These are phyloP conservation scores for Drosophila phalerata DNA, from an alignment of 2,888 invertebrate genomes.

Conservation along the genomic window DNA sequence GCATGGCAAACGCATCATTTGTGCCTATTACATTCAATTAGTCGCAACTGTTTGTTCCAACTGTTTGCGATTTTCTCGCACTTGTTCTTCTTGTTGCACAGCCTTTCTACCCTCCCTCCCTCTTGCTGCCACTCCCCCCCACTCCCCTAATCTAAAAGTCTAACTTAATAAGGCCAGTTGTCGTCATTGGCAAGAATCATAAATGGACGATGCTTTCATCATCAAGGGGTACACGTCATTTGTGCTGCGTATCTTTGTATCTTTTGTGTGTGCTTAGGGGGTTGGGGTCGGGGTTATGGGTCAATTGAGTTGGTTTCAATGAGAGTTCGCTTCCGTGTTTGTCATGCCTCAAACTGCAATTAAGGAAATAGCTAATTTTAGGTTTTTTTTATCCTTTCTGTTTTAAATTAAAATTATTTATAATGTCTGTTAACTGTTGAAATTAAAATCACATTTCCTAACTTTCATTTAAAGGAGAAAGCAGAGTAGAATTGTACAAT, in stretches of 20 bases:
- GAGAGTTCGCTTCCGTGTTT: conserved; percentile 67
- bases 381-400: too few species aligned
- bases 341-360: conserved; percentile 29
- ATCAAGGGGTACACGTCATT: conserved; percentile 10
- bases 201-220: conserved; percentile 10
- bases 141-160: conserved; percentile 4
- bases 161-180: conserved; percentile 55
- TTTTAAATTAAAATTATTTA: too few species aligned
- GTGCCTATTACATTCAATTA: conserved; percentile 80
- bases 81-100: conserved; percentile 36
- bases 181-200: conserved; percentile 36
- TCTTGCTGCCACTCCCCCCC: not conserved
- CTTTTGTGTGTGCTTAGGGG: conserved; percentile 26
- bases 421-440: not conserved
- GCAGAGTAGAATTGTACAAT: not conserved
- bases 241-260: conserved; percentile 12
- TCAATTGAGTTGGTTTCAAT: conserved; percentile 69
- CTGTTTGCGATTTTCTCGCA: conserved; percentile 62
- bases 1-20: conserved; percentile 60
- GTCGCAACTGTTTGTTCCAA: conserved; percentile 62
- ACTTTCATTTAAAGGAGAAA: not conserved
- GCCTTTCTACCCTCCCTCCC: not conserved
- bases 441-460: too few species aligned
- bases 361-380: not conserved
- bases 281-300: conserved; percentile 53